Base-by-base conservation (phyloP, 2,888 invertebrate species). In the Podotricha telesiphe region DNA sequence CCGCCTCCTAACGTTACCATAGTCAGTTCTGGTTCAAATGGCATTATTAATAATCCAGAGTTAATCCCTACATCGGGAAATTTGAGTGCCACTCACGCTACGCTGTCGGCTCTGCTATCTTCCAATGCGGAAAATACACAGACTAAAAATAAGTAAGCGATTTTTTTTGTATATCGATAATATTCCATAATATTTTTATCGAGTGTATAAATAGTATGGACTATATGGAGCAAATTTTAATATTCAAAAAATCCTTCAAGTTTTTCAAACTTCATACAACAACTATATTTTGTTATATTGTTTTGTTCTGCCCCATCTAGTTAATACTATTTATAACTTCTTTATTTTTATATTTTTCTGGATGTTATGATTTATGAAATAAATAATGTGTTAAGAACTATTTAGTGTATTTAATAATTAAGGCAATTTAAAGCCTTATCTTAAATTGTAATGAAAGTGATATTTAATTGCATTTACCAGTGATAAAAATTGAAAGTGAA, bases 1-100 rank as follows among this genome's bases (percentile, higher is more conserved):
- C 90, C 91, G 0, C 92, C 93, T 0, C 92, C 92, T 0, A 93
- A 92, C 65, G 92, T 92, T 0, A 93, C 92, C 20, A 91, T 93
- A n/a, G 92, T 93, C 2, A 91, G 91, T 72, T 91, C 91, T 0
- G 92, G 92, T 0, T 82, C 85, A 0, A 82, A 84, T 69, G 85
- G 85, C 0, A 85, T 85, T 1, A 65, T 88, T 53, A 88, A 81
- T 67, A 86, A 75, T 19, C 82, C 81, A 1, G 83, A 82, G n/a
- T 45, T 67, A 19, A 89, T 84, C 63, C 85, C 88, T 1, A 82
- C 89, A 1, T 84, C 91, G 7, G 91, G 92, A 7, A 92, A 87
- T 45, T 77, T 93, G 55, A 93, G 93, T 69, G 93, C 93, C 4
- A 93, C 93, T 0, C 93, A 93, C 70, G 93, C 93, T 7, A 93